Base-by-base conservation (phyloP, 2,113 vertebrate species). In the Misgurnus mizolepis region DNA sequence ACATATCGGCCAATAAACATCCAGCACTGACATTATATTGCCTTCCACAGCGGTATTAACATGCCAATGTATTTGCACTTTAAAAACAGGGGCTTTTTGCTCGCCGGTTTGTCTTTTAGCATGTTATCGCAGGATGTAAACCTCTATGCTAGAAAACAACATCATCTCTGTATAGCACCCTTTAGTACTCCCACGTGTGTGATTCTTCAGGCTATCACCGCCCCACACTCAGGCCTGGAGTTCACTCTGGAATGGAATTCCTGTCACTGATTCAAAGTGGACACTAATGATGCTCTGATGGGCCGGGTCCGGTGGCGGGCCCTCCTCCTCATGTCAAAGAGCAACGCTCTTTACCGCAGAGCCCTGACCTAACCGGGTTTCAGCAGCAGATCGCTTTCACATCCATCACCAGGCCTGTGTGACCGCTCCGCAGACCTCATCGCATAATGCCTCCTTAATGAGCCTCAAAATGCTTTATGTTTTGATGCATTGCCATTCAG, bases 361-460 rank as follows among this genome's bases (percentile, higher is more conserved):
- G 79, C 76, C 40, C 65, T 27, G 47, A 18, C 68, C 74, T 27
- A 72, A 85, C 72, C 62, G 11, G 49, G 78, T 81, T 80, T 80
- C 71, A 76, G 53, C 67, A 76, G 68, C 62, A 65, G 79, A 91
- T 90, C 88, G 93, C 94, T 93, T 93, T 89, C 92, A 93, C 90
- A 93, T 94, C 92, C 90, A 93, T 93, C 92, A 93, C 92, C 85
- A 27, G 90, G 85, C 58, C 60, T 91, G 91, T 92, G 90, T 68
- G 73, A 69, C 79, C 89, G 88, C 87, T 90, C 90, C 88, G 89
- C 88, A 18, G 87, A 88, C 90, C 92, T 90, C 90, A 88, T 90
- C 90, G 83, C 88, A 88, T 93, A 94, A 93, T 94, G 91, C 88
- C 89, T 92, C 91, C 92, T 92, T 94, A 95, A 95, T 93, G 91